Conservation (phyloP, 1,140 invertebrate genomes). For the Drosophila neocordata region DNA sequence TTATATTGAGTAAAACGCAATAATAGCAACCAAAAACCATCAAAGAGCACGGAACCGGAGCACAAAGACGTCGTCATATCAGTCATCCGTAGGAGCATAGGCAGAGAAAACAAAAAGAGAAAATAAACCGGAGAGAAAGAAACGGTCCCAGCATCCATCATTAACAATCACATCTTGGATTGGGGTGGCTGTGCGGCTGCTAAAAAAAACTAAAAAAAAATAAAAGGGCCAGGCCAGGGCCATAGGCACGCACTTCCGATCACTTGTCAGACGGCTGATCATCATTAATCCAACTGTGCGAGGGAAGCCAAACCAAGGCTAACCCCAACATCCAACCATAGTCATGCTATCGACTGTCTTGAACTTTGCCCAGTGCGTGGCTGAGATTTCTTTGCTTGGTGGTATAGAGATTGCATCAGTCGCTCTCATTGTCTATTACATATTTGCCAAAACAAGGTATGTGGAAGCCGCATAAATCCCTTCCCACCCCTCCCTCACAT, state of each 20-base stretch:
- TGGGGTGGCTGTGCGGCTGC: conserved; percentile 3
- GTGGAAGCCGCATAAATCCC: conserved; percentile 62
- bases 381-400: conserved; percentile 77
- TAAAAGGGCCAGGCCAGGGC: not conserved
- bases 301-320: conserved; percentile 23
- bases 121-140: not conserved
- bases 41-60: conserved; percentile 34
- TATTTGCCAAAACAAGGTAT: conserved; percentile 81
- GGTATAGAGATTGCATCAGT: conserved; percentile 78
- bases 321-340: conserved; percentile 13
- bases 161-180: not conserved
- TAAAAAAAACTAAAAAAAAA: not conserved
- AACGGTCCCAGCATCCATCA: not conserved
- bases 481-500: not conserved
- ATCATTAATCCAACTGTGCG: not conserved
- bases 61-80: conserved; percentile 7
- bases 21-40: conserved; percentile 44
- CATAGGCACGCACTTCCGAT: conserved; percentile 41
- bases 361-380: conserved; percentile 73
- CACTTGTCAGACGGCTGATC: conserved; percentile 47
- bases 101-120: not conserved
- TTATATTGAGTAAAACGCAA: conserved; percentile 74
- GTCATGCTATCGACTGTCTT: conserved; percentile 60
- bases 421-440: conserved; percentile 74
- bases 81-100: not conserved